Conservation (phyloP, 1,140 invertebrate species). For the Pectinophora gossypiella region DNA sequence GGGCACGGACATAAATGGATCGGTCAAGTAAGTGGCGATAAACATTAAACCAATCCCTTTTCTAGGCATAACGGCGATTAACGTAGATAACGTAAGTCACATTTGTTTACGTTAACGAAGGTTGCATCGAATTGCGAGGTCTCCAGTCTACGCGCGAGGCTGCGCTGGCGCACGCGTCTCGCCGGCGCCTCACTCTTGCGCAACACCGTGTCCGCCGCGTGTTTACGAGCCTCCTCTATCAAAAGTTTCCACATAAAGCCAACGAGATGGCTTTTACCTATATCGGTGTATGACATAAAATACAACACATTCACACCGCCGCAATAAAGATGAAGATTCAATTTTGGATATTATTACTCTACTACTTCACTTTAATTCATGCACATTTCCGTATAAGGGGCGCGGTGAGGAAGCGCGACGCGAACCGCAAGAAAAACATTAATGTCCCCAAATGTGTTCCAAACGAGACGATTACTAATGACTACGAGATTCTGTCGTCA, state of each 20-base stretch:
- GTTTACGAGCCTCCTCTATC: conserved; percentile 50
- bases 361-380: conserved; percentile 44
- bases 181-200: conserved; percentile 62
- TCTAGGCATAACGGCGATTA: not conserved
- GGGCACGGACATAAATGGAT: not conserved
- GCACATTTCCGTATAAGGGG: conserved; percentile 43
- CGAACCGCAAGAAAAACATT: conserved; percentile 56
- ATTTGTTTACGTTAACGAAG: conserved; percentile 70
- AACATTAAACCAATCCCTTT: not conserved
- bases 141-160: conserved; percentile 63
- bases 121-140: conserved; percentile 70
- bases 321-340: conserved; percentile 57
- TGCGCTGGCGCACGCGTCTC: conserved; percentile 70
- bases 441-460: conserved; percentile 64
- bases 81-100: conserved; percentile 43
- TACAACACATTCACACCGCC: conserved; percentile 10
- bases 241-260: conserved; percentile 36
- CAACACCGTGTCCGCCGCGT: conserved; percentile 43
- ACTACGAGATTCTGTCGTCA: conserved; percentile 69
- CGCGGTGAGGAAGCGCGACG: conserved; percentile 48
- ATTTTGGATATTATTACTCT: conserved; percentile 54
- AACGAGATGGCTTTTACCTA: conserved; percentile 40
- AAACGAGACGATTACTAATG: conserved; percentile 71
- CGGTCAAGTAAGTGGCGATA: not conserved
- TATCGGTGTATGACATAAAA: conserved; percentile 27